These are phyloP conservation scores for Ceratosolen solmsi DNA, from an alignment of 1,140 invertebrate species.

Conservation along the genomic window DNA sequence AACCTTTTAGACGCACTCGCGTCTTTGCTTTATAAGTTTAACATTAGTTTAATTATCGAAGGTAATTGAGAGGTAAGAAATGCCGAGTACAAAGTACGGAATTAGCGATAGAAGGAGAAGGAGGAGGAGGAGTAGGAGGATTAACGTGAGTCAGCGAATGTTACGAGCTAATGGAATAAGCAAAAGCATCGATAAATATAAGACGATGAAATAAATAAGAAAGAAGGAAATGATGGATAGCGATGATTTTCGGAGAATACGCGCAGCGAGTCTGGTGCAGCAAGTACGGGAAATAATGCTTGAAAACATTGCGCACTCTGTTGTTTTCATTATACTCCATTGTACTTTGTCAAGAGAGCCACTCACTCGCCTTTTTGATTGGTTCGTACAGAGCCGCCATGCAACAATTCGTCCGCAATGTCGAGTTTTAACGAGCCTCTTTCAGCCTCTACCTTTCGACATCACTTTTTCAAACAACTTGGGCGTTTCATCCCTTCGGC, in stretches of 20 bases:
- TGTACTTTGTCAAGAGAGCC: conserved; percentile 38
- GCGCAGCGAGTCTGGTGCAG: background rate
- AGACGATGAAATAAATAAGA: background rate
- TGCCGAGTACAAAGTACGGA: too few species aligned
- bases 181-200: background rate
- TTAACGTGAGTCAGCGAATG: too few species aligned
- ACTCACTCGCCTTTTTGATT: background rate
- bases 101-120: too few species aligned
- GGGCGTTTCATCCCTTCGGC: too few species aligned
- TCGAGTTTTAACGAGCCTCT: conserved; percentile 24
- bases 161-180: background rate
- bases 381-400: background rate
- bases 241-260: conserved; percentile 21
- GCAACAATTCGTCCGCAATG: background rate
- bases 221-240: background rate
- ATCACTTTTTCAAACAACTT: background rate
- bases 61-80: too few species aligned
- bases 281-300: conserved; percentile 29
- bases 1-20: too few species aligned
- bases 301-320: background rate
- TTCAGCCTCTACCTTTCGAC: conserved; percentile 6
- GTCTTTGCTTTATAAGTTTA: too few species aligned
- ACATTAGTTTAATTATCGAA: too few species aligned
- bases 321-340: conserved; percentile 16
- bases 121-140: too few species aligned